These are phyloP conservation scores for Danio kyathit DNA, from an alignment of 2,797 vertebrate genomes.

Conservation along the genomic window DNA sequence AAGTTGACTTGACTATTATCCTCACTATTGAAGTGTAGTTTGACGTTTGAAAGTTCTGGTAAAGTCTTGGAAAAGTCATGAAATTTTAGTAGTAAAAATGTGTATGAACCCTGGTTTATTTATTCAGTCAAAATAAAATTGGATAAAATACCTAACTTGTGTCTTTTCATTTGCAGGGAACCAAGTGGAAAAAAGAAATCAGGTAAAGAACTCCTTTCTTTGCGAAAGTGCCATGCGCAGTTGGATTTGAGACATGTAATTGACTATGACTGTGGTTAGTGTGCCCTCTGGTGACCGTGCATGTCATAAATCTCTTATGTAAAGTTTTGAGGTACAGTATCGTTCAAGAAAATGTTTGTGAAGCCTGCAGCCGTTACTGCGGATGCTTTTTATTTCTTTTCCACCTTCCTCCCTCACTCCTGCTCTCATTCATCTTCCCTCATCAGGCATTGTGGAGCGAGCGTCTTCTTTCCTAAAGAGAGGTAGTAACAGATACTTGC, in stretches of 20 bases:
- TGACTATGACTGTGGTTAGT: conserved; percentile 8
- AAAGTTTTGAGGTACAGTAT: background rate
- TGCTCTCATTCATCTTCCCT: conserved; percentile 75
- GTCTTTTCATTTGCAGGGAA: conserved; percentile 80
- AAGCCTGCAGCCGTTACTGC: background rate
- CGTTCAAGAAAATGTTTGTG: background rate
- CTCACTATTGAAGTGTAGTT: background rate
- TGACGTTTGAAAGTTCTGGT: too few relatives aligned
- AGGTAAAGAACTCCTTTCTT: conserved; percentile 81
- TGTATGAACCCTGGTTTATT: too few relatives aligned
- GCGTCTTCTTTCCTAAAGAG: conserved; percentile 89
- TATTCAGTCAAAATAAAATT: too few relatives aligned
- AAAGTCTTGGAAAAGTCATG: too few relatives aligned
- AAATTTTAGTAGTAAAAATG: too few relatives aligned
- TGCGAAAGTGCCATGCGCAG: background rate
- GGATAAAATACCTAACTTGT: background rate
- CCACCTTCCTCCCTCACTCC: conserved; percentile 53
- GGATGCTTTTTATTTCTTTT: background rate
- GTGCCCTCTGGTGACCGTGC: conserved; percentile 34
- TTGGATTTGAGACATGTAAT: background rate
- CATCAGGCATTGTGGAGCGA: conserved; percentile 91
- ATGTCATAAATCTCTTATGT: background rate
- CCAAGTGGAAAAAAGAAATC: conserved; percentile 93
- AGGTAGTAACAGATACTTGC: conserved; percentile 87
- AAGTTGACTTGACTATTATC: background rate